These are phyloP conservation scores for Tipula vernalis DNA, from an alignment of 2,888 invertebrate genomes.

Conservation along the genomic window DNA sequence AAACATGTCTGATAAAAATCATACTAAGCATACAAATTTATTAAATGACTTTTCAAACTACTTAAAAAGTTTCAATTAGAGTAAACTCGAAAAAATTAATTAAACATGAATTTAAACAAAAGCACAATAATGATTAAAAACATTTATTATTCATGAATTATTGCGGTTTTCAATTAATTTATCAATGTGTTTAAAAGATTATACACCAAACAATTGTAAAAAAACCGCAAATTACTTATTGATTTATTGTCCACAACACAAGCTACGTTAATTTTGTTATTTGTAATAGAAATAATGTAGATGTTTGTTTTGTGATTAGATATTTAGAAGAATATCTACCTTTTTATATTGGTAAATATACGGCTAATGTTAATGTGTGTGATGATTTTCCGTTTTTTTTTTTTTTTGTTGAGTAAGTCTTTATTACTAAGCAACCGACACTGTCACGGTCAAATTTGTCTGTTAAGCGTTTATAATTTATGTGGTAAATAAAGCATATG, in stretches of 20 bases:
- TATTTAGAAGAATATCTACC: neutral
- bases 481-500: neutral
- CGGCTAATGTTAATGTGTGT: neutral
- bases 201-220: neutral
- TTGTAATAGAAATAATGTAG: neutral
- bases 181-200: neutral
- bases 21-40: no score
- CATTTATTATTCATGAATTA: neutral
- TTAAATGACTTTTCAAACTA: no score
- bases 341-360: neutral
- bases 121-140: neutral
- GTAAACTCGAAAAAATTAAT: no score
- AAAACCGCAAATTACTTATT: neutral
- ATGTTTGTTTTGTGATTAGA: neutral
- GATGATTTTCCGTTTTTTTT: neutral
- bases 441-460: neutral
- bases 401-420: neutral
- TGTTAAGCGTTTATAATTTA: neutral
- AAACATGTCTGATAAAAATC: no score
- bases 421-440: neutral
- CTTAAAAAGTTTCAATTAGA: no score
- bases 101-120: no score
- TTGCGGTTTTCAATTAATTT: neutral
- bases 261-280: neutral
- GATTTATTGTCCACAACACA: neutral